These are phyloP conservation scores for Macrotus californicus DNA, from an alignment of 2,113 vertebrate genomes.

Conservation along the genomic window DNA sequence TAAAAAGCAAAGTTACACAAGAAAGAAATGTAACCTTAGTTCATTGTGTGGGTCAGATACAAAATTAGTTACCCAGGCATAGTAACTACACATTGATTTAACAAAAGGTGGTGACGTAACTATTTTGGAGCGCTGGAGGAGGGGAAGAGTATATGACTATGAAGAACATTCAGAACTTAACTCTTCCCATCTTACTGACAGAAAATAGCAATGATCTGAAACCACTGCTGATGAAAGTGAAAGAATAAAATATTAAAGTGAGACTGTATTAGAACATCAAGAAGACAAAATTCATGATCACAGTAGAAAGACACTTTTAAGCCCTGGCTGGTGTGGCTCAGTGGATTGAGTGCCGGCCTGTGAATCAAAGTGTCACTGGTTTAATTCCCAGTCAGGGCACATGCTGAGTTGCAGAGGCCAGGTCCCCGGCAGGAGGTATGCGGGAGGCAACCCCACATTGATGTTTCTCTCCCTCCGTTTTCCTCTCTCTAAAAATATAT, in stretches of 20 bases:
- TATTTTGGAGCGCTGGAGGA: background rate
- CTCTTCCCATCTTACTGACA: background rate
- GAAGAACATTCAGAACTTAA: background rate
- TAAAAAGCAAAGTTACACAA: background rate
- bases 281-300: background rate
- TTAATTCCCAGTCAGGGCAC: too few species aligned
- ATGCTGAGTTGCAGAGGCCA: too few species aligned
- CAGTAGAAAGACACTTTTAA: background rate
- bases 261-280: background rate
- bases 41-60: background rate
- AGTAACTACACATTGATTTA: background rate
- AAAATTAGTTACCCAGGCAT: background rate
- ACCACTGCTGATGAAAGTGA: background rate
- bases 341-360: too few species aligned
- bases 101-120: background rate
- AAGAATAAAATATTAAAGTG: background rate
- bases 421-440: too few species aligned
- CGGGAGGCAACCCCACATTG: too few species aligned
- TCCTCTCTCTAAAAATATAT: too few species aligned
- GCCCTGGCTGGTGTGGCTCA: too few species aligned
- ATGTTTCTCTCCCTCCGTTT: too few species aligned
- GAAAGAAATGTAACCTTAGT: constrained; percentile 6
- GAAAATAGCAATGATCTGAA: background rate
- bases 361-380: too few species aligned
- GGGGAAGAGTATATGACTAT: background rate